Base-by-base conservation (phyloP, 2,797 vertebrate species). In the Cynodonichthys magdalenae region DNA sequence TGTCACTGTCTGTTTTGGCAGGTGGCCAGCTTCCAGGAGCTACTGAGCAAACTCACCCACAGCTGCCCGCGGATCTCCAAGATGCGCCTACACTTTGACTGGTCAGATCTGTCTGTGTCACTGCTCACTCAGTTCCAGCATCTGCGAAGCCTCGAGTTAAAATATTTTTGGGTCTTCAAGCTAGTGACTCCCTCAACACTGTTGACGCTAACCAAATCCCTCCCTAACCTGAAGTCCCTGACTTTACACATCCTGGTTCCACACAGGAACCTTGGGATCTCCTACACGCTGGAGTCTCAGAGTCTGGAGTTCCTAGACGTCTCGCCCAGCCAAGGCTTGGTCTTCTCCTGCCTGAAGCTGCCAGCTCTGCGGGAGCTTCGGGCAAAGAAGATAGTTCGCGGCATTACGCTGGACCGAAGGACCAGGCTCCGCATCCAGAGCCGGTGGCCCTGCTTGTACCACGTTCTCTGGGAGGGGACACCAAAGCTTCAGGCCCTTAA, bases 91-190 rank as follows among this genome's bases (percentile, higher is more conserved):
- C 93, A 94, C 55, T 95, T 95, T 3, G 94, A 95, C 85, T 95
- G 95, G 95, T 95, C 94, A 0, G 93, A 95, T 3, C 59, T 83
- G 5, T 95, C 95, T 0, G 92, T 95, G 59, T 89, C 90, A 0
- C 74, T 95, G 61, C 92, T 95, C 53, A 86, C 87, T 2, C 90
- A 83, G 53, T 95, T 95, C 79, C 94, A 92, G 79, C 92, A 94
- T 34, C 92, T 95, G 6, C 76, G 89, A n/a, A 91, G 91, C 34
- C 89, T 95, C 1, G 94, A 95, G 82, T 90, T 95, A 12, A 95
- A 94, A 56, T 95, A 94, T 71, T 95, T 95, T 84, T 95, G 95
- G 95, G 92, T 95, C 1, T 95, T 95, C 52, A 95, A 94, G 71
- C 92, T 94, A 0, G 93, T 95, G 46, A 91, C 87, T 3, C 94